These are phyloP conservation scores for Blennius ocellaris DNA, from an alignment of 2,113 vertebrate genomes.

Conservation along the genomic window DNA sequence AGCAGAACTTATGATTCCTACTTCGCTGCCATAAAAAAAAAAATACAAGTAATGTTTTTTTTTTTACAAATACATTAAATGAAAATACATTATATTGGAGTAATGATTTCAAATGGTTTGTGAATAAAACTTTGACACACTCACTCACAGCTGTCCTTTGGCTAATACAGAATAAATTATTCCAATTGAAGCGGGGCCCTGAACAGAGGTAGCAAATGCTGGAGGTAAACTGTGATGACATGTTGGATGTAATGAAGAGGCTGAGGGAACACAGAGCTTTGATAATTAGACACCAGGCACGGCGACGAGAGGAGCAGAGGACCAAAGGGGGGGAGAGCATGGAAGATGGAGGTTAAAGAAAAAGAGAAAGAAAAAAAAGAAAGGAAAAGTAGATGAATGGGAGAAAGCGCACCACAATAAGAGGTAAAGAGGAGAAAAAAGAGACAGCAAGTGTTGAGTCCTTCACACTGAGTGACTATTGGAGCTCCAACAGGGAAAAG, in stretches of 20 bases:
- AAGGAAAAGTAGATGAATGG: constrained; percentile 18
- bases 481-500: constrained; percentile 54
- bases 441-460: constrained; percentile 42
- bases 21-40: constrained; percentile 1
- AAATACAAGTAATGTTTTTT: constrained; percentile 2
- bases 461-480: constrained; percentile 45
- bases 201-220: constrained; percentile 56
- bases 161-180: constrained; percentile 53
- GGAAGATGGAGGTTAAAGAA: not conserved
- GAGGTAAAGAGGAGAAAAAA: constrained; percentile 20
- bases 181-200: constrained; percentile 43
- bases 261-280: constrained; percentile 59
- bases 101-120: constrained; percentile 9
- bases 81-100: not conserved
- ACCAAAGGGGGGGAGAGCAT: constrained; percentile 19
- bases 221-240: constrained; percentile 74
- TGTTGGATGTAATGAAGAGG: constrained; percentile 72
- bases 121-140: not conserved
- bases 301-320: constrained; percentile 42
- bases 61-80: constrained; percentile 7
- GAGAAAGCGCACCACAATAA: constrained; percentile 43
- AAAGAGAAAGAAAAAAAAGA: too few relatives aligned
- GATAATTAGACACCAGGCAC: constrained; percentile 71
- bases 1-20: too few relatives aligned
- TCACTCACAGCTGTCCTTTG: constrained; percentile 27